Evolutionary conservation across 2,113 vertebrate species (phyloP), one percentile per base, ranked within the genome.

Genomic region (Petrocephalus zakoni): DNA sequence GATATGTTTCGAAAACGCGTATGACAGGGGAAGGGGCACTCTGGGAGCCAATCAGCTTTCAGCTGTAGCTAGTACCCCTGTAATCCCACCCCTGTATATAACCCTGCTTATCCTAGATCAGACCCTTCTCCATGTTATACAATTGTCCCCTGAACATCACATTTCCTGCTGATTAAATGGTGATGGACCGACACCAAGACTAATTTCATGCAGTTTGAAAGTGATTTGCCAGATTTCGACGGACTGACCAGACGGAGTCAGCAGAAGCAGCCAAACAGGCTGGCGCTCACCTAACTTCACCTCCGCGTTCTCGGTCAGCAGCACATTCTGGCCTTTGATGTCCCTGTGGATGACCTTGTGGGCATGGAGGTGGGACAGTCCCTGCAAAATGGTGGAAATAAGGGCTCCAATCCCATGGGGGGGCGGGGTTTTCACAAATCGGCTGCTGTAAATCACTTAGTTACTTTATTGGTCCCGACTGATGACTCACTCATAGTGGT

Each of bases 281-380:
- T 22, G 8, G 47, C 87, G 87, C 96, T 90, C 91, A 98, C 97
- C 97, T 90, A 98, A 94, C 92, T 98, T 98, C 91, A 98, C 97
- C 91, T 98, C 97, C 0, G 97, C 97, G 0, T 97, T 97, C 93
- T 98, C 97, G 0, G 97, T 98, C 92, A 98, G 95, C 90, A 98
- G 94, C 85, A 98, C 97, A 0, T 98, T 98, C 92, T 98, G 97
- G 37, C 97, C 97, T 91, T 98, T 98, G 95, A 98, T 98, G 94
- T 98, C 97, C 90, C 97, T 92, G 94, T 98, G 97, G 93, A 98
- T 98, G 92, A 98, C 97, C 90, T 97, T 98, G 94, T 98, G 96
- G 10, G 96, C 95, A 15, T 98, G 97, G 87, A 98, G 97, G 92
- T 98, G 97, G 90, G 95, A 94, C 91, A 98, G 95, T 81, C 97